Evolutionary conservation across 2,888 invertebrate genomes (phyloP), one percentile per base, ranked within the genome.

Genomic region (Tyria jacobaeae): DNA sequence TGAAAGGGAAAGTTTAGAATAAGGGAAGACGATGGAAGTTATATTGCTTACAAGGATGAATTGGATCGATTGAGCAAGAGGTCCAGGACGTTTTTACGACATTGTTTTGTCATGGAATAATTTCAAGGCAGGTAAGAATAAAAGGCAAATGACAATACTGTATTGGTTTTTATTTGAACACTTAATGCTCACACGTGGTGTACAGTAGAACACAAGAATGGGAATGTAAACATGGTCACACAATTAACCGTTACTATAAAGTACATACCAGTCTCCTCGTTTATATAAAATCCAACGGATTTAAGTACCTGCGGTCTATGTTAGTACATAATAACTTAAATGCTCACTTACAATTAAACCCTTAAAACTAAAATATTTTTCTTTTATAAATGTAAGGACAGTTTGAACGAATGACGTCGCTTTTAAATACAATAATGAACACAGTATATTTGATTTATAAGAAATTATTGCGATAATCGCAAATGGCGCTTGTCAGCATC

Each of bases 221-320:
- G 92, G 92, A 93, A 93, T 93, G 92, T 90, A 88, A 88, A 89
- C 84, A 86, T 83, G 48, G 81, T 85, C 83, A 87, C 83, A 87
- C 78, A 80, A 83, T 75, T 85, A 83, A 75, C 77, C 82, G 83
- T 83, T 78, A 75, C 82, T 85, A 85, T 76, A 89, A 89, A 91
- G 90, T 91, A 91, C 89, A 91, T 89, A 89, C 89, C 93, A 93
- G 93, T 93, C 93, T 93, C 92, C 91, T 89, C 87, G 89, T 90
- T 88, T 68, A 70, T 88, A 89, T 86, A 88, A 75, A 92, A 90
- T 88, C 89, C 88, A 75, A 85, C 83, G 87, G 89, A 88, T 90
- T 86, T 89, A 91, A 92, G 91, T 92, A 91, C 88, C 84, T 85
- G 83, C 84, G 67, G 74, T 82, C 83, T 74, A 78, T 87, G 81